These are phyloP conservation scores for Argyresthia goedartella DNA, from an alignment of 2,888 invertebrate species.

Conservation along the genomic window DNA sequence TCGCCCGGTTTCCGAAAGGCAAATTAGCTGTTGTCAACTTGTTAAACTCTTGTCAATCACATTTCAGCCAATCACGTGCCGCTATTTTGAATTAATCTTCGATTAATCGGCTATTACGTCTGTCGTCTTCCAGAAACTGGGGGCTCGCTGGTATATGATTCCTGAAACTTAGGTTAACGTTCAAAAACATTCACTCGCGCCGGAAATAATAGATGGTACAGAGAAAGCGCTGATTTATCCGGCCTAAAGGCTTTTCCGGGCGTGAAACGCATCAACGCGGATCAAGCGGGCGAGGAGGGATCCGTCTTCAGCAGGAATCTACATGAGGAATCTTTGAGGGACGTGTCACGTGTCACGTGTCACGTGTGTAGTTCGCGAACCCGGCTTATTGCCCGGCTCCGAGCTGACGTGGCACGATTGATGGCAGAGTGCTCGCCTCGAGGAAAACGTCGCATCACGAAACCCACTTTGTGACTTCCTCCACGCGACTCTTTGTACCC, in stretches of 20 bases:
- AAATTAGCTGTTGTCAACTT: too few species aligned
- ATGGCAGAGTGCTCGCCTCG: slow-evolving; percentile 19
- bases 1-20: not conserved
- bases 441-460: slow-evolving; percentile 32
- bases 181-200: not conserved
- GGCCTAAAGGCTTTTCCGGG: not conserved
- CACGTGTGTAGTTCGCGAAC: slow-evolving; percentile 14
- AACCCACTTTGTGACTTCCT: slow-evolving; percentile 20
- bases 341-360: slow-evolving; percentile 39
- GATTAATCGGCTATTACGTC: too few species aligned
- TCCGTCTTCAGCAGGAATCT: slow-evolving; percentile 33
- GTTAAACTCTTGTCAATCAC: too few species aligned
- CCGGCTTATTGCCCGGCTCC: slow-evolving; percentile 12
- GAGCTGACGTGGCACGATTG: slow-evolving; percentile 34
- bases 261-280: slow-evolving; percentile 17
- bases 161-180: too few species aligned
- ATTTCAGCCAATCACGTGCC: too few species aligned
- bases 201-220: not conserved
- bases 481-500: slow-evolving; percentile 16
- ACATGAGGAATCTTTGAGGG: slow-evolving; percentile 38
- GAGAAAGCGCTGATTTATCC: not conserved
- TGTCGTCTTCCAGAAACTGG: too few species aligned
- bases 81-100: too few species aligned
- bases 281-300: slow-evolving; percentile 25
- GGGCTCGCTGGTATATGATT: too few species aligned